Evolutionary conservation across 2,888 invertebrate species (phyloP), one percentile per base, ranked within the genome.

Genomic region (Seira musarum): DNA sequence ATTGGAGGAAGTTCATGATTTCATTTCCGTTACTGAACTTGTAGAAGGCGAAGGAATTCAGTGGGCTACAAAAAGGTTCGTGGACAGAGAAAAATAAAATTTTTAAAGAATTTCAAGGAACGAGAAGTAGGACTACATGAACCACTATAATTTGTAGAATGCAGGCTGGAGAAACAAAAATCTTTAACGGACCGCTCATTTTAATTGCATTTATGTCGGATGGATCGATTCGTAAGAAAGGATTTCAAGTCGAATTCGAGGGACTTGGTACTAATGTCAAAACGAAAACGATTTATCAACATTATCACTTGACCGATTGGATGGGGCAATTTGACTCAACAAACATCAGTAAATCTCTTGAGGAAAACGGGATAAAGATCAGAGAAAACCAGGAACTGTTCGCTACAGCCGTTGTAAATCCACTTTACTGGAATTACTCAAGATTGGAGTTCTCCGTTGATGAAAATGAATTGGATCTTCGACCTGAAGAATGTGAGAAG

Each of bases 121-220:
- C n/a, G n/a, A n/a, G n/a, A n/a, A n/a, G n/a, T n/a, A n/a, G n/a
- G n/a, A n/a, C n/a, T n/a, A n/a, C n/a, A n/a, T n/a, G n/a, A n/a
- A n/a, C n/a, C n/a, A n/a, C n/a, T n/a, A n/a, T n/a, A n/a, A n/a
- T n/a, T n/a, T n/a, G n/a, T n/a, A 81, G 81, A 63, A 24, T 81
- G 3, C 1, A 24, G 2, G 13, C 2, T 15, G 74, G 70, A 10
- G 60, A 67, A 65, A 64, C 63, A 13, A 49, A 49, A 2, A 57
- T 83, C 15, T 78, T 78, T 30, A 63, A 80, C 22, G 83, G 83
- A 17, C 83, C 83, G 10, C 6, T 83, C 22, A 68, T 83, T n/a
- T 70, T 83, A 5, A 24, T 83, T 1, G 70, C 74, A n/a, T 81
- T 83, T 71, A 57, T 71, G 17, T 61, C 80, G 10, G 80, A 80